Evolutionary conservation across 2,113 vertebrate species (phyloP).

Genomic region (Pelodiscus sinensis): DNA sequence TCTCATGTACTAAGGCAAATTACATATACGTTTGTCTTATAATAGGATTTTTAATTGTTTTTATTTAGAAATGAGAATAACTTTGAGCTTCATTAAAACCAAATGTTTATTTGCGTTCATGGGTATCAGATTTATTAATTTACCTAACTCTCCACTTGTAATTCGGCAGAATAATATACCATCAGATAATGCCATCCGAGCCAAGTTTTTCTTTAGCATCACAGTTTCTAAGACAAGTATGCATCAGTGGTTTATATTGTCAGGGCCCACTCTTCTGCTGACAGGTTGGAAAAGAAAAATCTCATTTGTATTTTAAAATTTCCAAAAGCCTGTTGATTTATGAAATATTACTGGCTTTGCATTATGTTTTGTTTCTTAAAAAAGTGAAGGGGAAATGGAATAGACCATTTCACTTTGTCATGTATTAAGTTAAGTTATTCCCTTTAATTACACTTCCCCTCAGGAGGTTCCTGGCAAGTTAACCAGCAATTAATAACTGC

Average conservation of each 20-base stretch:
- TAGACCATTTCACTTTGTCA: not conserved
- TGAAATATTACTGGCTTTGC: conserved; percentile 48
- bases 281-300: conserved; percentile 73
- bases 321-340: conserved; percentile 72
- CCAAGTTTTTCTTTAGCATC: conserved; percentile 67
- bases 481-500: not conserved
- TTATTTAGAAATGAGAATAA: conserved; percentile 29
- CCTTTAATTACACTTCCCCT: not conserved
- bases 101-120: conserved; percentile 65
- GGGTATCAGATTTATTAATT: conserved; percentile 66
- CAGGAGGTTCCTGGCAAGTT: not conserved
- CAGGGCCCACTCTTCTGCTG: conserved; percentile 67
- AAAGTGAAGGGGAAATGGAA: not conserved
- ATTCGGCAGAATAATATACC: conserved; percentile 54
- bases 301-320: conserved; percentile 74
- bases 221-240: conserved; percentile 69
- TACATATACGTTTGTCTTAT: conserved; percentile 2
- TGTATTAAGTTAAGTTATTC: conserved; percentile 26
- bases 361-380: conserved; percentile 7
- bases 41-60: conserved; percentile 27
- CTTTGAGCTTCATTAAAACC: conserved; percentile 64
- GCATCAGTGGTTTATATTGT: conserved; percentile 74
- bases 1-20: not conserved
- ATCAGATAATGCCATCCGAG: conserved; percentile 32
- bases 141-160: conserved; percentile 26